phyloP scores from a whole-genome alignment of 2,888 invertebrate genomes.

The Lithophane ornitopus region DNA sequence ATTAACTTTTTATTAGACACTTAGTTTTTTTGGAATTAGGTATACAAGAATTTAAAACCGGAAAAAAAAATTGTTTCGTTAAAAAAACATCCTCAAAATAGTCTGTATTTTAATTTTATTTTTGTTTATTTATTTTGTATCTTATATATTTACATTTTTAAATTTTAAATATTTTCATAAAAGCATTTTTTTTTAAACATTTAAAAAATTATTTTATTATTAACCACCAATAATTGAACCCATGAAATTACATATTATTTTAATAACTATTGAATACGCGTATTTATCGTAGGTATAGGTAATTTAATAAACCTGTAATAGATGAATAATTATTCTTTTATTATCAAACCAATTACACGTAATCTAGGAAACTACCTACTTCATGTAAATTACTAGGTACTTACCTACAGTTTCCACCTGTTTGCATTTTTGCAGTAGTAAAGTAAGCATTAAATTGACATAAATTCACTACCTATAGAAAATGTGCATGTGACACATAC shows the following conservation, averaged over 20 bases:
- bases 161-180: no score
- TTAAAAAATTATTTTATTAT: no score
- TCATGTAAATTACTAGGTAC: not conserved
- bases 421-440: not conserved
- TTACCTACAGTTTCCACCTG: not conserved
- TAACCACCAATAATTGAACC: no score
- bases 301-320: not conserved
- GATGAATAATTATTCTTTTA: slow-evolving; percentile 1
- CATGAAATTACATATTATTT: not conserved
- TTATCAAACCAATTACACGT: not conserved
- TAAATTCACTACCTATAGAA: not conserved
- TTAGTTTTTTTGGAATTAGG: no score
- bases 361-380: not conserved
- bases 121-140: no score
- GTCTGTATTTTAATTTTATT: no score
- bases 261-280: not conserved
- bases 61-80: no score
- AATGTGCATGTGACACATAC: not conserved
- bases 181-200: no score
- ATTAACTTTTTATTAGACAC: not conserved
- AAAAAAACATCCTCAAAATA: no score
- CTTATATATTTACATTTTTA: no score
- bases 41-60: no score
- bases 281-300: no score
- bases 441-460: not conserved